These are phyloP conservation scores for Eupsilia transversa DNA, from an alignment of 2,888 invertebrate species.

Conservation along the genomic window DNA sequence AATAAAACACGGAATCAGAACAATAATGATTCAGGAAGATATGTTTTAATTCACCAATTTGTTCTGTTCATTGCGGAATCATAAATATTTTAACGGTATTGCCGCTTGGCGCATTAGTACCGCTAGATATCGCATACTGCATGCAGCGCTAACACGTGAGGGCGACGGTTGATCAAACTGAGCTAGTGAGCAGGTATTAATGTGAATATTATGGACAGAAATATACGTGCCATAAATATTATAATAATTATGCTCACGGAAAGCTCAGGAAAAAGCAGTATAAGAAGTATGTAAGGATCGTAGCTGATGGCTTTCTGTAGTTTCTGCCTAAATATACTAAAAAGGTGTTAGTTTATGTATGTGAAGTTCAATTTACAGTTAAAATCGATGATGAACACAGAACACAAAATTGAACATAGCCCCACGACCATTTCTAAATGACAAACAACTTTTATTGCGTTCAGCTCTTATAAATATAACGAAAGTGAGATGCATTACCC, in stretches of 20 bases:
- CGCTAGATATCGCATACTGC: constrained; percentile 54
- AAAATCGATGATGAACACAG: not conserved
- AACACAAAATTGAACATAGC: not conserved
- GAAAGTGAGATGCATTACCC: constrained; percentile 28
- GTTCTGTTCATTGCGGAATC: constrained; percentile 37
- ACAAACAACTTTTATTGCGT: constrained; percentile 3
- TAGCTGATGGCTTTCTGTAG: not conserved
- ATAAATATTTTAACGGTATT: constrained; percentile 57
- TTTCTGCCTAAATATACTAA: not conserved
- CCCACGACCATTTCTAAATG: not conserved
- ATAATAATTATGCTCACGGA: not conserved
- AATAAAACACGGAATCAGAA: constrained; percentile 21
- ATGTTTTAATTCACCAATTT: constrained; percentile 44
- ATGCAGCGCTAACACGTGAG: constrained; percentile 49
- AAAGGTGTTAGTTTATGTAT: not conserved
- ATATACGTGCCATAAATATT: not conserved
- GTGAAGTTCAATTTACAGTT: constrained; percentile 9
- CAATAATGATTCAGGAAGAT: constrained; percentile 36
- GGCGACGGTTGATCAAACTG: constrained; percentile 27
- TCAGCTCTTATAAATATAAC: constrained; percentile 14
- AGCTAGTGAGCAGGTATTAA: constrained; percentile 2
- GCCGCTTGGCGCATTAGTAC: constrained; percentile 48
- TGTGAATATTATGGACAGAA: not conserved
- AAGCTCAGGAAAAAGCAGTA: not conserved
- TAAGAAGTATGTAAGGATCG: not conserved